Base-by-base conservation (phyloP, 2,113 vertebrate species). In the Lathamus discolor region DNA sequence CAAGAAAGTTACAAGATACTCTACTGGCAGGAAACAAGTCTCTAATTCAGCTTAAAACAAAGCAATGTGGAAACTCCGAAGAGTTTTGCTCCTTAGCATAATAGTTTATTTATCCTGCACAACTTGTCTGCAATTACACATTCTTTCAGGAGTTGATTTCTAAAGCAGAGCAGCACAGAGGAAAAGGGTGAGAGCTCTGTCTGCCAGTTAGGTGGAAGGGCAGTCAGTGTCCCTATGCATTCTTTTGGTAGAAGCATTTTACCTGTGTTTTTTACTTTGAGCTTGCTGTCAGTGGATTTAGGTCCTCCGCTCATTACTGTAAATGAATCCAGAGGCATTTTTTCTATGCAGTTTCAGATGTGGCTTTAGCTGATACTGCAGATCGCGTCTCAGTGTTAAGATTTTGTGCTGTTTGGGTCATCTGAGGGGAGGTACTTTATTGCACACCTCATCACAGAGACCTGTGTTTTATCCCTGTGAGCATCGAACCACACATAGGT, bases 51-150 rank as follows among this genome's bases (percentile, higher is more conserved):
- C 68, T 97, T 97, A 88, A 84, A 96, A 27, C 15, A 37, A 80
- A 73, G 13, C 29, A 8, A 6, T 7, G 31, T 17, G 90, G 88
- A 96, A 94, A 89, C 84, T 66, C 31, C 75, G 74, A 86, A 82
- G 94, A 86, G 80, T 93, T 86, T 67, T 80, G 57, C 83, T 97
- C n/a, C 41, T 96, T 96, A 93, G 43, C 95, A 70, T 93, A 96
- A 82, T 84, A 83, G 75, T 86, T 95, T 79, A 68, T 92, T 96
- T 96, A 88, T 96, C 91, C 92, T 91, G 93, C 57, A 81, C 69
- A 92, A 79, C 86, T 96, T 93, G 84, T 74, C 96, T 95, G 93
- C 74, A 59, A 25, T 95, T 92, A 70, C 24, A 43, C 44, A 57
- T 69, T 68, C 28, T 87, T 96, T 95, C 61, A 79, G 77, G 88